Base-by-base conservation (phyloP, 1,140 invertebrate species). In the Cotesia typhae region DNA sequence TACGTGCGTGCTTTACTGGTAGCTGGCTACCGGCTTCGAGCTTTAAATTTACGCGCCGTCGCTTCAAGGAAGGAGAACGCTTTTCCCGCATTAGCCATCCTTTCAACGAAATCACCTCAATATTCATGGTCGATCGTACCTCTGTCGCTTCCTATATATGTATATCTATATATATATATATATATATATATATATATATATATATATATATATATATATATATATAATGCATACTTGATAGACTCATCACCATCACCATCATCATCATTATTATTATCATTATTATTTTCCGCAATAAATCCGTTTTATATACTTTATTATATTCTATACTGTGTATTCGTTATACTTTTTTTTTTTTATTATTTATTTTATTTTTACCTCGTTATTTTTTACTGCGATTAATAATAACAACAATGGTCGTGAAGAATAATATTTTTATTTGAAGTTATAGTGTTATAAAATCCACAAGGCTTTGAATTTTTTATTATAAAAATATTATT, bases 1-100 rank as follows among this genome's bases (percentile, higher is more conserved):
- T 63, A 73, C 77, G 78, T 74, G 77, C 76, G 76, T 79, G 73
- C 71, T 75, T 74, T 59, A 74, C 72, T 70, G 67, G 51, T 64
- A 47, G 41, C 41, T 67, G 71, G 53, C 66, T 57, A 7, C 41
- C 70, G 70, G 53, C 66, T 57, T 68, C 28, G 70, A 76, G 73
- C 61, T 70, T 68, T 52, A 61, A 72, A 73, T 80, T 80, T 79
- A 78, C 77, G 74, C 76, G 77, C 67, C 57, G 53, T 60, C 57
- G 53, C 53, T 60, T 59, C 14, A 10, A 35, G 5, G 20, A 60
- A 69, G 65, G 38, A 67, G 35, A 69, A 59, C 53, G 55, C 55
- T 69, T 69, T 60, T 60, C 67, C 55, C 37, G 55, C 55, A 69
- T 69, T 60, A 69, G 53, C 67, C 36, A 59, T 69, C 67, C 67